phyloP scores from a whole-genome alignment of 2,888 invertebrate species.

The Globia sparganii region DNA sequence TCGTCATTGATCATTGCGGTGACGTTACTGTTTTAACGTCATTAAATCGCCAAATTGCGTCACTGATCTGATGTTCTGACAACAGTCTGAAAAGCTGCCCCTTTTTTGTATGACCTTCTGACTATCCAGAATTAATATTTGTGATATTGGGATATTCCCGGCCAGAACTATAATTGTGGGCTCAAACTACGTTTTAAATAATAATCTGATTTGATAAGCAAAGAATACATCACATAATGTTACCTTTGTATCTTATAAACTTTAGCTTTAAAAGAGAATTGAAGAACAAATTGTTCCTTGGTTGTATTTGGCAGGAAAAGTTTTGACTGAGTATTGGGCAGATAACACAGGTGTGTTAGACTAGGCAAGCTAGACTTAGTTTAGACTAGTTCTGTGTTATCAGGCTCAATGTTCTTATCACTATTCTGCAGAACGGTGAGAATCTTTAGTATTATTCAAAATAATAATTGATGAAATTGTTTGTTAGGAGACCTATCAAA shows the following conservation, averaged over 20 bases:
- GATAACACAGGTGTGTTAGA: neutral
- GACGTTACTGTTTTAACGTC: conserved; percentile 33
- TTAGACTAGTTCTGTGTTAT: conserved; percentile 15
- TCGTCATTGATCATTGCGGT: conserved; percentile 34
- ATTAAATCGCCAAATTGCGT: conserved; percentile 58
- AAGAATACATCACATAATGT: conserved; percentile 54
- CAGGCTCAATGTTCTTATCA: conserved; percentile 6
- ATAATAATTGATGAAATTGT: conserved; percentile 41
- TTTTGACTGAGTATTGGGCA: conserved; percentile 15
- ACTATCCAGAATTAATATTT: conserved; percentile 61
- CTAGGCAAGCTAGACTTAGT: conserved; percentile 9
- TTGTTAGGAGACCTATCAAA: conserved; percentile 38
- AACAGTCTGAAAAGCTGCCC: conserved; percentile 41
- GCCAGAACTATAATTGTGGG: conserved; percentile 33
- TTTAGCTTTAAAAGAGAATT: conserved; percentile 57
- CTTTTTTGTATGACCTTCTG: conserved; percentile 46
- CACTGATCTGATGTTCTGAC: conserved; percentile 47
- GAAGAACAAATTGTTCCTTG: conserved; percentile 39
- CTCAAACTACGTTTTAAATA: conserved; percentile 46
- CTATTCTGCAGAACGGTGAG: conserved; percentile 17
- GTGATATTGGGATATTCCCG: conserved; percentile 35
- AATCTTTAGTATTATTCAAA: conserved; percentile 51
- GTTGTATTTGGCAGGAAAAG: conserved; percentile 38
- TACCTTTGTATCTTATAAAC: conserved; percentile 57
- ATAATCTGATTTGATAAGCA: conserved; percentile 23